Evolutionary conservation across 2,888 invertebrate genomes (phyloP).

Genomic region (Drosophila demipolita): DNA sequence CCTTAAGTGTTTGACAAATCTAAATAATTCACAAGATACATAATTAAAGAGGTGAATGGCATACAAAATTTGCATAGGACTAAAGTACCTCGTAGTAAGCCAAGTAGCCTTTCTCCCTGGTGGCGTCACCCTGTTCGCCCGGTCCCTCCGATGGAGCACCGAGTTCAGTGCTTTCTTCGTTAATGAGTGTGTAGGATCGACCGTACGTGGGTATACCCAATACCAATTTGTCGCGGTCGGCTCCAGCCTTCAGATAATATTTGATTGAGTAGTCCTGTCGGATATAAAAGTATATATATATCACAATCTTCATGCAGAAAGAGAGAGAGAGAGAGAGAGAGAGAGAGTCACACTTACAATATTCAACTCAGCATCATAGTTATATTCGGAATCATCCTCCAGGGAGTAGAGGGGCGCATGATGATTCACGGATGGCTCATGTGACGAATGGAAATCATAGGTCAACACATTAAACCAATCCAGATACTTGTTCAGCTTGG

Average conservation of each 20-base stretch:
- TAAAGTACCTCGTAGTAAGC: slow-evolving; percentile 94
- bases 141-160: slow-evolving; percentile 96
- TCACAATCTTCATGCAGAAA: background rate
- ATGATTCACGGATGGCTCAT: slow-evolving; percentile 95
- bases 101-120: slow-evolving; percentile 95
- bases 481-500: slow-evolving; percentile 93
- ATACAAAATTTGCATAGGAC: fast-evolving
- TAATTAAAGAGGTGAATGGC: background rate
- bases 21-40: slow-evolving; percentile 77
- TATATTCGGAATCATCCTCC: slow-evolving; percentile 93
- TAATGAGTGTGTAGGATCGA: slow-evolving; percentile 94
- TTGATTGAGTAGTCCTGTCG: slow-evolving; percentile 93
- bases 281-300: background rate
- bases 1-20: slow-evolving; percentile 93
- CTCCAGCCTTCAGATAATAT: slow-evolving; percentile 92
- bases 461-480: slow-evolving; percentile 97
- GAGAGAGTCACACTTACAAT: slow-evolving; percentile 88
- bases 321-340: background rate
- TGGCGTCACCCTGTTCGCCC: slow-evolving; percentile 95
- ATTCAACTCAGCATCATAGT: slow-evolving; percentile 94
- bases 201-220: slow-evolving; percentile 96
- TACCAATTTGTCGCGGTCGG: slow-evolving; percentile 91
- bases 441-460: slow-evolving; percentile 97
- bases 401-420: slow-evolving; percentile 94
- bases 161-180: slow-evolving; percentile 93